phyloP scores from a whole-genome alignment of 2,113 vertebrate species.

The Spheniscus mendiculus region DNA sequence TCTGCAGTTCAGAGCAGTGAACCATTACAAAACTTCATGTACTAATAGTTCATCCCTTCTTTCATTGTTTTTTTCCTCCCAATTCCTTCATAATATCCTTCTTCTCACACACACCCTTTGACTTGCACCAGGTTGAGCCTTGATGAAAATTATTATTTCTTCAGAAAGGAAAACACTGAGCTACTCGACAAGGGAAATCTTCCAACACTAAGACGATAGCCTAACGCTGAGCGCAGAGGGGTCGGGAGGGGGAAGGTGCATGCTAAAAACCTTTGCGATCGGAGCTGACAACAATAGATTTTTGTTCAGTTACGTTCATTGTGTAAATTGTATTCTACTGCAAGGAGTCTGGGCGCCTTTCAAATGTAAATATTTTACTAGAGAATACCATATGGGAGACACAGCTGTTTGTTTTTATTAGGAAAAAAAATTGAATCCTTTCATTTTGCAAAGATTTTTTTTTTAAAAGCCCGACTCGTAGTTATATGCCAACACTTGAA shows the following conservation, averaged over 20 bases:
- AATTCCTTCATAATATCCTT: background rate
- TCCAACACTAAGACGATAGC: background rate
- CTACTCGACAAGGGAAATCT: background rate
- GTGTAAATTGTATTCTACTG: constrained; percentile 63
- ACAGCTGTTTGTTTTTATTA: constrained; percentile 75
- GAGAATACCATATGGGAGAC: constrained; percentile 73
- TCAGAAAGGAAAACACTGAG: background rate
- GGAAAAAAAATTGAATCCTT: constrained; percentile 48
- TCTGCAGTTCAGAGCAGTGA: background rate
- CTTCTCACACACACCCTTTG: background rate
- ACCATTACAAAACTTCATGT: background rate
- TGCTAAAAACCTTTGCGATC: background rate
- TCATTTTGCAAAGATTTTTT: constrained; percentile 38
- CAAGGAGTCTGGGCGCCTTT: constrained; percentile 68
- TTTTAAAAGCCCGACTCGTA: background rate
- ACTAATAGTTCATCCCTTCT: background rate
- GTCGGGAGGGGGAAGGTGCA: background rate
- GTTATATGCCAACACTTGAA: constrained; percentile 54
- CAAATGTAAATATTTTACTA: constrained; percentile 77
- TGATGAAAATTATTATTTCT: constrained; percentile 13
- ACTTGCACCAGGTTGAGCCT: background rate
- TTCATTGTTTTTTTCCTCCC: background rate
- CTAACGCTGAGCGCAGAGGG: background rate
- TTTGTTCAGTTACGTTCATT: constrained; percentile 38
- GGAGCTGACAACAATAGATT: constrained; percentile 30